Percentiles rank a stretch among this genome's conserved stretches.
These are phyloP conservation scores for Euplexia lucipara DNA, from an alignment of 2,888 invertebrate genomes.

Conservation along the genomic window DNA sequence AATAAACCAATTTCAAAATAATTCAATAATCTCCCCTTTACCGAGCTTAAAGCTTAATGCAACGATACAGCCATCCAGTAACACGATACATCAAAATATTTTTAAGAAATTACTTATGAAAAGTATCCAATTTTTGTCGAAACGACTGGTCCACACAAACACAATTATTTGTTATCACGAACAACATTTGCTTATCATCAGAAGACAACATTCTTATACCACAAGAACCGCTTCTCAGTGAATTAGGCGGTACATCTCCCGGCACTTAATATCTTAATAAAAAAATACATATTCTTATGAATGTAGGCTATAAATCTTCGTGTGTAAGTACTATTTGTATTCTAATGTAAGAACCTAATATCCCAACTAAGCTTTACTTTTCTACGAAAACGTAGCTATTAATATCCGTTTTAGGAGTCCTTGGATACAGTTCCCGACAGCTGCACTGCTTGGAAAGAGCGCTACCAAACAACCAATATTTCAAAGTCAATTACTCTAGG, in stretches of 20 bases:
- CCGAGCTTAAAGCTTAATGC: slow-evolving; percentile 47
- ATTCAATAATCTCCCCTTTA: slow-evolving; percentile 35
- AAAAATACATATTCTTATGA: slow-evolving; percentile 89
- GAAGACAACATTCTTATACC: slow-evolving; percentile 40
- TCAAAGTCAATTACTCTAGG: slow-evolving; percentile 96
- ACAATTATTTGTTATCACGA: slow-evolving; percentile 21
- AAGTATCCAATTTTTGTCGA: slow-evolving; percentile 40
- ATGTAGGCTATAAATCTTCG: slow-evolving; percentile 87
- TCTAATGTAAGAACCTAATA: slow-evolving; percentile 81
- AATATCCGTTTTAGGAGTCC: slow-evolving; percentile 76
- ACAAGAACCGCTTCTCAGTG: slow-evolving; percentile 65
- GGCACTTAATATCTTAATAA: slow-evolving; percentile 56
- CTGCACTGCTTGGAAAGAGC: slow-evolving; percentile 73
- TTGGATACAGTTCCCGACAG: slow-evolving; percentile 76
- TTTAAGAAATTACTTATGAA: slow-evolving; percentile 30
- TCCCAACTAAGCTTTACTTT: slow-evolving; percentile 89
- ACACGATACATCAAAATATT: slow-evolving; percentile 20
- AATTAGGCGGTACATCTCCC: slow-evolving; percentile 67
- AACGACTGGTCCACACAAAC: slow-evolving; percentile 36
- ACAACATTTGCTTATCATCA: slow-evolving; percentile 41
- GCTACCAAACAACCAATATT: slow-evolving; percentile 89
- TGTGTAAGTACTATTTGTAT: slow-evolving; percentile 82
- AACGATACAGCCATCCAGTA: slow-evolving; percentile 41
- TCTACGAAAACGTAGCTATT: slow-evolving; percentile 82
- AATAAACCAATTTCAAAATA: slow-evolving; percentile 20